These are phyloP conservation scores for Chitala chitala DNA, from an alignment of 2,113 vertebrate species.

Conservation along the genomic window DNA sequence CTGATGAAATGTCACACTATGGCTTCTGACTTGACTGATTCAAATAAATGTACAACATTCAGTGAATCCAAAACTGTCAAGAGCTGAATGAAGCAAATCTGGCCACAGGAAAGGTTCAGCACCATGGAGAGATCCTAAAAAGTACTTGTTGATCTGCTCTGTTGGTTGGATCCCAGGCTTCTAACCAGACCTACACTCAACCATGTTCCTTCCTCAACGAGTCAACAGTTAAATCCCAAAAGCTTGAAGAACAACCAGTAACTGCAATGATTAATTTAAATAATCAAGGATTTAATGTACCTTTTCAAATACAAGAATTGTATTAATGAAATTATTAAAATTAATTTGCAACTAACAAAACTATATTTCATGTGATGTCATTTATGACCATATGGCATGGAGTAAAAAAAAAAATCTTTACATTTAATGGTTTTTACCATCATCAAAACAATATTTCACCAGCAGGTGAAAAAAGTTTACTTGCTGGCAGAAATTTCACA, in stretches of 20 bases:
- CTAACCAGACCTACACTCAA: not conserved
- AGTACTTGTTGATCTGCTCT: conserved; percentile 9
- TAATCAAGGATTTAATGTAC: not conserved
- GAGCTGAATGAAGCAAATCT: conserved; percentile 5
- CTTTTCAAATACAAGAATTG: not conserved
- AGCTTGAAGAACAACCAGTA: no score
- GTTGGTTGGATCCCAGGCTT: not conserved
- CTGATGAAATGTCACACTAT: not conserved
- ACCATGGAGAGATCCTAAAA: conserved; percentile 31
- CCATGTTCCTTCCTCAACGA: not conserved
- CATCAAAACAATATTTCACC: conserved; percentile 37
- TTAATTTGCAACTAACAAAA: no score
- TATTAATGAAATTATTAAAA: not conserved
- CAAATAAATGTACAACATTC: not conserved
- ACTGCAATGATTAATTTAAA: not conserved
- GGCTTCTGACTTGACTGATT: not conserved
- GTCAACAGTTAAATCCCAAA: not conserved
- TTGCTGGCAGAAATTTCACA: not conserved
- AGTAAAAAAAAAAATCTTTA: conserved; percentile 29
- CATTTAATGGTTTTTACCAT: conserved; percentile 37
- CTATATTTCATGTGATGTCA: not conserved
- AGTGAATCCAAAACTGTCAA: not conserved
- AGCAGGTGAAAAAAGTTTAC: conserved; percentile 47
- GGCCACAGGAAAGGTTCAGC: conserved; percentile 20
- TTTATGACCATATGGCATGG: no score